Base-by-base conservation (phyloP, 1,140 invertebrate genomes). In the Lethrus apterus region DNA sequence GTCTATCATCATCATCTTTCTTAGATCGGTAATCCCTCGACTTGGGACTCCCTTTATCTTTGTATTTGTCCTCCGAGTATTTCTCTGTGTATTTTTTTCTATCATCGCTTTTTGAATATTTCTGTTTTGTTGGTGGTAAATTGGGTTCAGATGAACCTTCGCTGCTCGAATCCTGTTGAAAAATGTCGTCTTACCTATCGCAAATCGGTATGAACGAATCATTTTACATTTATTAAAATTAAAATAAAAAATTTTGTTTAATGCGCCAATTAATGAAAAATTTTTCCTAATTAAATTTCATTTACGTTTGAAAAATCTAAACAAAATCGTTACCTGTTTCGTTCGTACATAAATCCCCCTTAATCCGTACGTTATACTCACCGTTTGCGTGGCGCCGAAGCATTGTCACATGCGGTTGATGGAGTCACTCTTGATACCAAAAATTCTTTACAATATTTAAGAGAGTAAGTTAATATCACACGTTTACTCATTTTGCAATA, bases 381-480 rank as follows among this genome's bases (percentile, higher is more conserved):
- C 44, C 44, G 23, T 19, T 7, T 30, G 42, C 5, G 13, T 7
- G n/a, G n/a, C n/a, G n/a, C n/a, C n/a, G n/a, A n/a, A n/a, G n/a
- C n/a, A n/a, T n/a, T n/a, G n/a, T n/a, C 24, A 32, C 11, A 5
- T 8, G 44, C 10, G 20, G 44, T 45, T 11, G 32, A 23, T 24
- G 18, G 31, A 17, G 4, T 34, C 32, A 49, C 40, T 52, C 54
- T 59, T 55, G 57, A 54, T 54, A 60, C 61, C 60, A 63, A 46
- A 54, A 51, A 53, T 51, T 64, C 60, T 64, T 63, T 60, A 64
- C 51, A 60, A 61, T 64, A 65, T 63, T 63, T 64, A 65, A 65
- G 59, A 65, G 60, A 64, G 53, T 58, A 54, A 62, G 62, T 65
- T 65, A 65, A 65, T 65, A 65, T 64, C 63, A 64, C 56, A 57